A percentile compares a stretch with the other conserved stretches of the same genome.
Evolutionary conservation across 2,888 invertebrate genomes (phyloP).

Genomic region (Dryobota labecula): DNA sequence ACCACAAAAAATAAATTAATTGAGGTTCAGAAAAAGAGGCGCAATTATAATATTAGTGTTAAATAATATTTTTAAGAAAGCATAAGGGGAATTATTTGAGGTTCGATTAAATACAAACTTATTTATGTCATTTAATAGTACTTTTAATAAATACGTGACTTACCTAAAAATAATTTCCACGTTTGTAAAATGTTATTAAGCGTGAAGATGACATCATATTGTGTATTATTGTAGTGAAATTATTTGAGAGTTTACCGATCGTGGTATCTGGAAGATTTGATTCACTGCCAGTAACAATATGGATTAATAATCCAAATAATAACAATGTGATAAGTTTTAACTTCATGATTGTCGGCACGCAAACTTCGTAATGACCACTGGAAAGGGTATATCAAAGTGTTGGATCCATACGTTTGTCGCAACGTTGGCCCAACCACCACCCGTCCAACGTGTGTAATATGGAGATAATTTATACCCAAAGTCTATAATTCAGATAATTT

Average conservation of each 20-base stretch:
- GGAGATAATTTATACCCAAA: background rate
- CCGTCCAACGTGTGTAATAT: background rate
- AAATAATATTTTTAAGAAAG: no score
- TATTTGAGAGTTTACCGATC: no score
- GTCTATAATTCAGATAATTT: no score
- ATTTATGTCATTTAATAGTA: no score
- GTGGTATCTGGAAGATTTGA: background rate
- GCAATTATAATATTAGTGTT: no score
- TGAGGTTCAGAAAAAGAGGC: no score
- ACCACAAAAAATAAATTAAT: no score
- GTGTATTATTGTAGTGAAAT: no score
- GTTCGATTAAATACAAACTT: no score
- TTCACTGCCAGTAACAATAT: background rate
- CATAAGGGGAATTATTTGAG: no score
- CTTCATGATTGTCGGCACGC: conserved; percentile 4
- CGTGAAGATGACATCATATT: background rate
- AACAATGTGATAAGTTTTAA: background rate
- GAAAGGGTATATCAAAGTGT: background rate
- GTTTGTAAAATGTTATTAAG: background rate
- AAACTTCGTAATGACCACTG: background rate
- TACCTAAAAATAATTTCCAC: background rate
- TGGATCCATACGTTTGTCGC: background rate
- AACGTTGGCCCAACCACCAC: background rate
- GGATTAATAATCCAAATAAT: conserved; percentile 1
- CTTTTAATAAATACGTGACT: no score